Evolutionary conservation across 2,888 invertebrate species (phyloP).

Genomic region (Acholoe squamosa): DNA sequence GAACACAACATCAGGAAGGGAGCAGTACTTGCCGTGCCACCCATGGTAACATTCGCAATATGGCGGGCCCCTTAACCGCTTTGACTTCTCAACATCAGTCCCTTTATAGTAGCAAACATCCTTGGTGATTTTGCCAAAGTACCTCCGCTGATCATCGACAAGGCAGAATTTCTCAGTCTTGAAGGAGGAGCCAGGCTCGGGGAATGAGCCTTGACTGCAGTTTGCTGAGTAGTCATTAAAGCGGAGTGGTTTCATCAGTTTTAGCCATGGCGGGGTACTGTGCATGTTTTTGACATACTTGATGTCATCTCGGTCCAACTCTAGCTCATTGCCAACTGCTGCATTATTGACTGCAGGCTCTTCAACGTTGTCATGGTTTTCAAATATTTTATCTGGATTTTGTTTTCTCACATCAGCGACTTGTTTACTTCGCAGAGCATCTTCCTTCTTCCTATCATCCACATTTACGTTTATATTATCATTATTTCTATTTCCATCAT

Average conservation of each 20-base stretch:
- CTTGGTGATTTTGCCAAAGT: neutral
- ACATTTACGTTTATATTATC: too few species aligned
- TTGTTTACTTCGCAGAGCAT: too few species aligned
- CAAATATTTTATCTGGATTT: too few species aligned
- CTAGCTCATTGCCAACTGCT: neutral
- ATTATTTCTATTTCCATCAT: too few species aligned
- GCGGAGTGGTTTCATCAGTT: neutral
- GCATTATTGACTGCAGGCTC: too few species aligned
- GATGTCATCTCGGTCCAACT: neutral
- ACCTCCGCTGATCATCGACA: neutral
- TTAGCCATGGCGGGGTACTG: slow-evolving; percentile 15
- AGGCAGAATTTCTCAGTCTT: slow-evolving; percentile 38
- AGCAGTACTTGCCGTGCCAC: slow-evolving; percentile 63
- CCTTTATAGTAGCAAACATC: slow-evolving; percentile 28
- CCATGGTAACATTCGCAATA: slow-evolving; percentile 50
- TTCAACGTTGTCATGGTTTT: too few species aligned
- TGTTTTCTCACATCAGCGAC: too few species aligned
- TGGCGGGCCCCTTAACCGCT: neutral
- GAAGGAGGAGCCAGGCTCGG: slow-evolving; percentile 1
- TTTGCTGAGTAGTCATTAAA: slow-evolving; percentile 11
- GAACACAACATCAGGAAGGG: slow-evolving; percentile 56
- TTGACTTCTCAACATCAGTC: slow-evolving; percentile 29
- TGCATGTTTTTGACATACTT: neutral
- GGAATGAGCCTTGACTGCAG: slow-evolving; percentile 25
- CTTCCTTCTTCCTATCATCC: too few species aligned